These are phyloP conservation scores for Drosophila nannoptera DNA, from an alignment of 1,140 invertebrate species.

Conservation along the genomic window DNA sequence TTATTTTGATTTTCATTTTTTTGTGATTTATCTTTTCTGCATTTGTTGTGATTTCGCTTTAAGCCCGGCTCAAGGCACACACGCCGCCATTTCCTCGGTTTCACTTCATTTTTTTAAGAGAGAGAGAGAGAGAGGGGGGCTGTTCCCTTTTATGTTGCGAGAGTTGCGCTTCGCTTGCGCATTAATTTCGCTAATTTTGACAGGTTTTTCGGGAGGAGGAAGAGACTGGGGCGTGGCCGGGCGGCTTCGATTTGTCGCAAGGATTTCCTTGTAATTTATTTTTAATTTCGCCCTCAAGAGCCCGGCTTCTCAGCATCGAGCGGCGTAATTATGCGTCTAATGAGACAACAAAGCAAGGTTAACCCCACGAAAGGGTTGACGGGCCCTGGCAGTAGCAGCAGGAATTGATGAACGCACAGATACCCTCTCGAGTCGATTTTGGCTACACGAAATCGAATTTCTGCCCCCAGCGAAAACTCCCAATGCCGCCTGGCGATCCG, in stretches of 20 bases:
- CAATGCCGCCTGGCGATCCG: no score
- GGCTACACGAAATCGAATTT: not conserved
- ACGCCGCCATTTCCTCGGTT: slow-evolving; percentile 52
- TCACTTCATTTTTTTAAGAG: no score
- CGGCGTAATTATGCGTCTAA: slow-evolving; percentile 72
- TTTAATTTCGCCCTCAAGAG: slow-evolving; percentile 65
- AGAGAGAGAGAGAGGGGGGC: no score
- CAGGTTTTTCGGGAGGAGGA: slow-evolving; percentile 36
- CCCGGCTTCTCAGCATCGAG: slow-evolving; percentile 39
- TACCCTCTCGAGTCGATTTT: not conserved
- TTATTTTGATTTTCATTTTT: slow-evolving; percentile 8
- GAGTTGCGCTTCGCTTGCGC: slow-evolving; percentile 58
- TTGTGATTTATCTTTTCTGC: slow-evolving; percentile 10
- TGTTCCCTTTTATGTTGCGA: slow-evolving; percentile 50
- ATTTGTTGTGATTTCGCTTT: not conserved
- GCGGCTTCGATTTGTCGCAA: slow-evolving; percentile 57
- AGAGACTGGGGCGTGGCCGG: not conserved
- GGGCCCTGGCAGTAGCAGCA: slow-evolving; percentile 16
- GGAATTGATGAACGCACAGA: not conserved
- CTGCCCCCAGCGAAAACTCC: no score
- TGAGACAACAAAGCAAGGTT: slow-evolving; percentile 75
- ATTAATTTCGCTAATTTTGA: slow-evolving; percentile 74
- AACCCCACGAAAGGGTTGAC: slow-evolving; percentile 44
- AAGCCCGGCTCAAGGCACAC: slow-evolving; percentile 39
- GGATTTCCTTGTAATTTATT: slow-evolving; percentile 73